These are phyloP conservation scores for Ciconia nigra DNA, from an alignment of 2,797 vertebrate species.

Conservation along the genomic window DNA sequence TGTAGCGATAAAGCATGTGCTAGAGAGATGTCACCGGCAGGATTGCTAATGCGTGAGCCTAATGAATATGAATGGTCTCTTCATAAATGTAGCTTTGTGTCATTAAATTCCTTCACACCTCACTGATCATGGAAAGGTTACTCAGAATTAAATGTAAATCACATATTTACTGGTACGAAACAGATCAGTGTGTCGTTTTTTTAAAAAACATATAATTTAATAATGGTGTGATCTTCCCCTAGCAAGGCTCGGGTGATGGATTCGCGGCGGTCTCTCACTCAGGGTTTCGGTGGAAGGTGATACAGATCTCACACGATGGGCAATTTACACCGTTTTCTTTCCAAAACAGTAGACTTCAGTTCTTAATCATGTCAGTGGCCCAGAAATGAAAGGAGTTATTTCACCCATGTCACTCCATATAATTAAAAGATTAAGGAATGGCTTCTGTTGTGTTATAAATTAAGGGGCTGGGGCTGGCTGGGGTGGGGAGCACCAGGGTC, in stretches of 20 bases:
- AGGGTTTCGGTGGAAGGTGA: not conserved
- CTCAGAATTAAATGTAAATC: conserved; percentile 86
- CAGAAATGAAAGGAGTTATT: not conserved
- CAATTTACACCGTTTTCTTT: not conserved
- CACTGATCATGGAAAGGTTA: conserved; percentile 77
- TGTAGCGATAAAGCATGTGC: conserved; percentile 52
- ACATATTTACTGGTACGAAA: conserved; percentile 82
- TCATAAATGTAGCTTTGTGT: conserved; percentile 72
- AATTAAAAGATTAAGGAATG: not conserved
- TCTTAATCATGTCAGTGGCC: not conserved
- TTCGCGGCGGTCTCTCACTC: rapidly evolving
- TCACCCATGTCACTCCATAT: not conserved
- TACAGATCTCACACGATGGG: not conserved
- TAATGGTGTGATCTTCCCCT: not conserved
- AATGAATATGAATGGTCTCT: conserved; percentile 86
- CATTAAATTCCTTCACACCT: conserved; percentile 81
- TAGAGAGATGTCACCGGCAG: conserved; percentile 52
- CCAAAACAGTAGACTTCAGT: not conserved
- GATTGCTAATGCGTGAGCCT: conserved; percentile 73
- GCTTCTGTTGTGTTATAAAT: not conserved
- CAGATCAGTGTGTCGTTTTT: conserved; percentile 67
- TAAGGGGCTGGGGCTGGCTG: not conserved
- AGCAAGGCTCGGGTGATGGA: not conserved
- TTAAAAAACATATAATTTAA: conserved; percentile 58
- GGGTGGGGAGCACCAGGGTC: not conserved